phyloP scores from a whole-genome alignment of 2,888 invertebrate species.

The Nymphalis c-album region DNA sequence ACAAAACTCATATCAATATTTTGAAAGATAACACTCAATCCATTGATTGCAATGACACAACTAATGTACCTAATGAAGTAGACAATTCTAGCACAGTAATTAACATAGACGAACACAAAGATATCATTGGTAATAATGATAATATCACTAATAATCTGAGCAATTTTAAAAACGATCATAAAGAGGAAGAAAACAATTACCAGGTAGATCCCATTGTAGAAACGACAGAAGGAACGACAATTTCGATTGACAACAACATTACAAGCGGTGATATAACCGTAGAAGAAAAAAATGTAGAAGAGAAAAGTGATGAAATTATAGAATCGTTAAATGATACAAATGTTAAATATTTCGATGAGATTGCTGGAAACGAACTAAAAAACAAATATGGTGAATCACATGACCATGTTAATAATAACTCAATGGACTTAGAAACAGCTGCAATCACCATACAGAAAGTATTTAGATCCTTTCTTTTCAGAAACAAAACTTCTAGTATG shows the following conservation, averaged over 20 bases:
- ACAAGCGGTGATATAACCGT: not conserved
- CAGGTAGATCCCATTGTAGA: not conserved
- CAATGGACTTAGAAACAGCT: slow-evolving; percentile 76
- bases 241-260: not conserved
- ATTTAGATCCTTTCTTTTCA: slow-evolving; percentile 75
- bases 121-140: not conserved
- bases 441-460: slow-evolving; percentile 82
- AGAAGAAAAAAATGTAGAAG: not conserved
- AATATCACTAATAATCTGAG: not conserved
- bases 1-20: not conserved
- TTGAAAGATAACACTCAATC: not conserved
- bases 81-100: not conserved
- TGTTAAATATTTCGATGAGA: not conserved
- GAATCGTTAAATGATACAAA: not conserved
- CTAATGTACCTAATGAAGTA: not conserved
- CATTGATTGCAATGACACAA: not conserved
- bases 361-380: not conserved
- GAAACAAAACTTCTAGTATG: slow-evolving; percentile 69
- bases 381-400: slow-evolving; percentile 28
- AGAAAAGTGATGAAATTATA: not conserved
- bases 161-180: not conserved
- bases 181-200: not conserved
- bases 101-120: not conserved
- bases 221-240: not conserved
- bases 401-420: slow-evolving; percentile 41